phyloP scores from a whole-genome alignment of 1,140 invertebrate species.

The Dendrolimus kikuchii region DNA sequence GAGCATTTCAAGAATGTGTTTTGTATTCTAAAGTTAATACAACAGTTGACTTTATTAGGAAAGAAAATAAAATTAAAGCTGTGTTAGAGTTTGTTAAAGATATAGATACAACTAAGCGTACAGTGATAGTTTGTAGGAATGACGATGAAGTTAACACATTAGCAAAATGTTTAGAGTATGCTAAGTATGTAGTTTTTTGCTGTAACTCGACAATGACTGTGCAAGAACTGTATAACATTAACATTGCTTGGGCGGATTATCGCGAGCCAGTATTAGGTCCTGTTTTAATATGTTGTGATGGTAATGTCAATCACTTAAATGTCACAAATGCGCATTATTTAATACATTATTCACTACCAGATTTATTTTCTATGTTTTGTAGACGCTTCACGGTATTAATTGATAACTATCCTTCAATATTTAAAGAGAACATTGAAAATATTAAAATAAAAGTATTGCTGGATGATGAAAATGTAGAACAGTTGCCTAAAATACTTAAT shows the following conservation, averaged over 20 bases:
- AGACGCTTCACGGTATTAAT: slow-evolving; percentile 57
- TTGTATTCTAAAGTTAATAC: slow-evolving; percentile 53
- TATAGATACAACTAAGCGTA: slow-evolving; percentile 37
- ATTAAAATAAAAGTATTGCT: slow-evolving; percentile 55
- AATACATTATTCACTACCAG: slow-evolving; percentile 53
- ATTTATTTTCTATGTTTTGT: slow-evolving; percentile 48
- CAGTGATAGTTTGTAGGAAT: slow-evolving; percentile 49
- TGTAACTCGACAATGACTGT: slow-evolving; percentile 45
- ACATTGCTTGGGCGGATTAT: slow-evolving; percentile 38
- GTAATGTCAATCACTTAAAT: slow-evolving; percentile 55
- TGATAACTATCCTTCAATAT: slow-evolving; percentile 58
- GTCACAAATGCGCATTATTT: slow-evolving; percentile 51
- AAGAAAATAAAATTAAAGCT: slow-evolving; percentile 32
- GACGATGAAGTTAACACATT: slow-evolving; percentile 47
- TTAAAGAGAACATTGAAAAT: slow-evolving; percentile 24
- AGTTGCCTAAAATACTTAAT: slow-evolving; percentile 57
- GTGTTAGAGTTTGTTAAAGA: slow-evolving; percentile 40
- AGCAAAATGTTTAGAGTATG: slow-evolving; percentile 23
- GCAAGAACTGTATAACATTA: slow-evolving; percentile 44
- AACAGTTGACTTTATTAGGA: slow-evolving; percentile 40
- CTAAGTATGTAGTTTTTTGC: slow-evolving; percentile 34
- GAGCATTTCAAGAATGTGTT: slow-evolving; percentile 57
- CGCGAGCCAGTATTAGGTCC: slow-evolving; percentile 42
- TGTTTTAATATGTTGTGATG: slow-evolving; percentile 56
- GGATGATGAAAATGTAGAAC: slow-evolving; percentile 46